Evolutionary conservation across 2,797 vertebrate genomes (phyloP).

Genomic region (Cynopterus sphinx): DNA sequence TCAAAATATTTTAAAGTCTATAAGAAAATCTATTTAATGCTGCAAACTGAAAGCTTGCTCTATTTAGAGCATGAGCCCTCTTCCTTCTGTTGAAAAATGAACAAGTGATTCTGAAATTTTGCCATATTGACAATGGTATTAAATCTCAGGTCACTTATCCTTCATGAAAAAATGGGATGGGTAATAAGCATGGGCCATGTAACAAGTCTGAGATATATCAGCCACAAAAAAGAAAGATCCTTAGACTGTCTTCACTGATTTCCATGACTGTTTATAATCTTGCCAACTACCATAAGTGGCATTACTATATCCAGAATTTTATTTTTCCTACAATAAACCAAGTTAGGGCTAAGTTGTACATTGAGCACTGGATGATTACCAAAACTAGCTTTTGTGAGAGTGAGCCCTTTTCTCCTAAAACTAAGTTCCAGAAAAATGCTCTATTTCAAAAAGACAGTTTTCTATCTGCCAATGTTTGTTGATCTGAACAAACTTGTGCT

Average conservation of each 20-base stretch:
- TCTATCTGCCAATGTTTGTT: slow-evolving; percentile 39
- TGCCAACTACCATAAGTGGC: neutral
- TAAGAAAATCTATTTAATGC: slow-evolving; percentile 29
- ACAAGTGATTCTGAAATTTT: slow-evolving; percentile 10
- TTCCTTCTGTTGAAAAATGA: slow-evolving; percentile 35
- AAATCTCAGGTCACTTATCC: neutral
- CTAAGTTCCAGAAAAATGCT: slow-evolving; percentile 42
- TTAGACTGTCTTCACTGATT: neutral
- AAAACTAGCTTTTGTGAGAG: neutral
- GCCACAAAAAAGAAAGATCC: neutral
- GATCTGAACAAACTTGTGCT: slow-evolving; percentile 29
- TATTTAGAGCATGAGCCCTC: neutral
- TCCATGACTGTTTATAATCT: neutral
- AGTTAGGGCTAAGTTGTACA: neutral
- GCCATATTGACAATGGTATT: neutral
- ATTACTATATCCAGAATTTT: neutral
- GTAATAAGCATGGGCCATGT: neutral
- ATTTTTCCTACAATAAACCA: neutral
- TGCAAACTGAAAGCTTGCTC: neutral
- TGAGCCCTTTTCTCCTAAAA: slow-evolving; percentile 14
- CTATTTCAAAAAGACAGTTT: slow-evolving; percentile 32
- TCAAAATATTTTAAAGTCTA: neutral
- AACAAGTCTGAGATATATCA: neutral
- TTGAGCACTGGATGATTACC: neutral
- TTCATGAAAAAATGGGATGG: neutral